Base-by-base conservation (phyloP, 2,888 invertebrate genomes). In the Lasioglossum villosulum region DNA sequence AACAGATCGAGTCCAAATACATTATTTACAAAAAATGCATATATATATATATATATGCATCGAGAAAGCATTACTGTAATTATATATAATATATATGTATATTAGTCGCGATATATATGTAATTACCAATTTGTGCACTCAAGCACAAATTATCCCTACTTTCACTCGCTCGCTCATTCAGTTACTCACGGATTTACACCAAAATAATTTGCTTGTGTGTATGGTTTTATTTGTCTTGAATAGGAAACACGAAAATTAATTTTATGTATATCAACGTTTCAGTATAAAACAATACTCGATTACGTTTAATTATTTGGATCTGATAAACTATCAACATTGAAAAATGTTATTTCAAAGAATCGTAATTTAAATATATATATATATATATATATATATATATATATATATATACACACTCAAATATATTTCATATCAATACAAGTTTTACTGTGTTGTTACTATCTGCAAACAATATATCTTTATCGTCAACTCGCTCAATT, bases 401-500 rank as follows among this genome's bases (percentile, higher is more conserved):
- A 37, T 68, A 82, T 70, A 70, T 45, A 77, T 23, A 34, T 39
- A 59, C 39, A 77, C 16, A 34, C 48, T 45, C 45, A 75, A 83
- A 84, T 42, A 84, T 42, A 81, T 78, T 48, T 71, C 34, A 56
- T 73, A 74, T 76, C 45, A 71, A 63, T 72, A 52, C 77, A 75
- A 30, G 39, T 48, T 59, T 86, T 78, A 73, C 75, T 78, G 42
- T 86, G 66, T 75, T 72, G 56, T 71, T 68, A 86, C 72, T 82
- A 74, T 68, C 68, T 84, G 70, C 66, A 68, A 80, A 72, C 85
- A 86, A 86, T 86, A 80, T 90, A 90, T 88, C 89, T 91, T 91
- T 91, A 90, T 91, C 86, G 88, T 91, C 84, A 91, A 84, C 81
- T 89, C 86, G 88, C 88, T 90, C 71, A 66, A 75, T 74, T 78